These are phyloP conservation scores for Calonectris borealis DNA, from an alignment of 2,113 vertebrate genomes.

Conservation along the genomic window DNA sequence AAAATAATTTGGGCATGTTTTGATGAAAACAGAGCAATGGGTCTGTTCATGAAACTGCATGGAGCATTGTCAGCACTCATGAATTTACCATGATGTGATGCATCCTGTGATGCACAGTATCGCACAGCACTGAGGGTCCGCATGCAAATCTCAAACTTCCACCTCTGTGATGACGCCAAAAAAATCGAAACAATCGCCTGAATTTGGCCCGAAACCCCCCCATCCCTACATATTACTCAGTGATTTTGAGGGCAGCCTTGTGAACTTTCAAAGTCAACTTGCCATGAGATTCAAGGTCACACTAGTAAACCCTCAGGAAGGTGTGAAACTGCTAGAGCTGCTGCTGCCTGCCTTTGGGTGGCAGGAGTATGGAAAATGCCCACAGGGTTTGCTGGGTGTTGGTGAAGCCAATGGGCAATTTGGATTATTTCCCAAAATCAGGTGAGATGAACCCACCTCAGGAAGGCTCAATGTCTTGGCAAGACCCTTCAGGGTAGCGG, in stretches of 20 bases:
- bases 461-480: not conserved
- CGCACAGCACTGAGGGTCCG: not conserved
- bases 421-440: not conserved
- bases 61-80: not conserved
- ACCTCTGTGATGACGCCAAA: not conserved
- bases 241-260: not conserved
- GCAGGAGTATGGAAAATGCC: fast-evolving
- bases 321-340: not conserved
- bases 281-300: not conserved
- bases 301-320: not conserved
- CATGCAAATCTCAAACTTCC: not conserved
- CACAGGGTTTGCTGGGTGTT: not conserved
- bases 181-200: not conserved
- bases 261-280: not conserved
- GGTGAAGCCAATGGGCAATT: not conserved
- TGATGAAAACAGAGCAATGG: not conserved
- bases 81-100: not conserved
- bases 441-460: not conserved
- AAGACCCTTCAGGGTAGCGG: not conserved
- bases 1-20: not conserved
- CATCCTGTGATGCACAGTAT: not conserved
- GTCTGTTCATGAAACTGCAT: not conserved
- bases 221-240: fast-evolving
- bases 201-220: not conserved
- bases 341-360: not conserved